phyloP scores from a whole-genome alignment of 1,140 invertebrate species.

The Vollenhovia emeryi region DNA sequence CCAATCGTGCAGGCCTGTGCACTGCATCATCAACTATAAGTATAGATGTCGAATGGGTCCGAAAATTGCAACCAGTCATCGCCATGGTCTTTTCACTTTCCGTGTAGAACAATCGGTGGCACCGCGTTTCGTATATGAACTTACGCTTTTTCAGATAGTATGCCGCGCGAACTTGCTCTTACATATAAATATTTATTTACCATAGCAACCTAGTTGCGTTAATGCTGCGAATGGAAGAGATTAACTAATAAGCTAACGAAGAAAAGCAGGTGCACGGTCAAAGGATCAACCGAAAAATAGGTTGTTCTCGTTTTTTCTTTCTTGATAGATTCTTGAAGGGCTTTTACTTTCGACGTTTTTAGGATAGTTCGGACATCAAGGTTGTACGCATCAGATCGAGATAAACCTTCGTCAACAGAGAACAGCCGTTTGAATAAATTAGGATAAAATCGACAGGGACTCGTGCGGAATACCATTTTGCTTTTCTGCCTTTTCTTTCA shows the following conservation, averaged over 20 bases:
- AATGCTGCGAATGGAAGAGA: background rate
- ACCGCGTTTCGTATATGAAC: slow-evolving; percentile 35
- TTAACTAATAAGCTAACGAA: background rate
- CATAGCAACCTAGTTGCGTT: slow-evolving; percentile 42
- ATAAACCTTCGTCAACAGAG: background rate
- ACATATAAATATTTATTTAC: background rate
- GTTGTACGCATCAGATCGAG: background rate
- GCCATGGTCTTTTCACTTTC: slow-evolving; percentile 38
- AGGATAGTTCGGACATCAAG: background rate
- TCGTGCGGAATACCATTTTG: background rate
- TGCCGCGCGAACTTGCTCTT: background rate
- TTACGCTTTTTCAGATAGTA: too few relatives aligned
- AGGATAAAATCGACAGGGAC: slow-evolving; percentile 14
- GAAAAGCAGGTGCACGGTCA: background rate
- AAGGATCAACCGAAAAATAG: background rate
- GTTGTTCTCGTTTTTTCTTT: background rate
- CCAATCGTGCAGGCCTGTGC: slow-evolving; percentile 1
- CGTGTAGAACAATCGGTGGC: slow-evolving; percentile 55
- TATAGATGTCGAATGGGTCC: background rate
- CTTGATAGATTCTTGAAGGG: background rate
- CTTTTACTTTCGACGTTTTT: slow-evolving; percentile 20
- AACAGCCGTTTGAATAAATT: slow-evolving; percentile 12
- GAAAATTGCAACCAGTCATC: slow-evolving; percentile 64
- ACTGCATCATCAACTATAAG: slow-evolving; percentile 41
- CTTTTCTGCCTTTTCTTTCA: background rate